A percentile compares a stretch with the other conserved stretches of the same genome.
phyloP scores from a whole-genome alignment of 2,888 invertebrate genomes.

The Standfussiana lucernea region DNA sequence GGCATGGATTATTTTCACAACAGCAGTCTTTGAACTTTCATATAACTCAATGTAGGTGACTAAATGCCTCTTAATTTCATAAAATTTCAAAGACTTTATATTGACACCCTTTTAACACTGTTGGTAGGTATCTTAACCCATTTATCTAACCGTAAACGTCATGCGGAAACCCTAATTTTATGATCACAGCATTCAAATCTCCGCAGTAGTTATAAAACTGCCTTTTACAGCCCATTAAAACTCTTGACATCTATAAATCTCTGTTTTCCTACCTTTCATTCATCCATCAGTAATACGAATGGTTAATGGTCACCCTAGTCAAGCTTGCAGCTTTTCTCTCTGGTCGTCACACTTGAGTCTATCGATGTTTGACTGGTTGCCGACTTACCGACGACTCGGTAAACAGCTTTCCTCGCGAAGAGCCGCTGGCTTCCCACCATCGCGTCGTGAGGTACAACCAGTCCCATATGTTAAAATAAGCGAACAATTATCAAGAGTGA shows the following conservation, averaged over 20 bases:
- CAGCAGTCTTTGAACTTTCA: not conserved
- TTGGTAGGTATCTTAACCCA: not conserved
- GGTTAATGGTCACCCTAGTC: conserved; percentile 64
- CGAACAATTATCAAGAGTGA: conserved; percentile 60
- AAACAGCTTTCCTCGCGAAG: conserved; percentile 71
- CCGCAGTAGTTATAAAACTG: conserved; percentile 26
- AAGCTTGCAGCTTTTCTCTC: conserved; percentile 66
- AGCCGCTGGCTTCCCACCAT: conserved; percentile 59
- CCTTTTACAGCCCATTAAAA: conserved; percentile 39
- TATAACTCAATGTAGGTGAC: not conserved
- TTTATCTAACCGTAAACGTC: conserved; percentile 23
- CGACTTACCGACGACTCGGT: conserved; percentile 48
- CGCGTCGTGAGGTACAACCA: conserved; percentile 32
- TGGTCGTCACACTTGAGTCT: conserved; percentile 64
- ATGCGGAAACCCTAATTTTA: conserved; percentile 29
- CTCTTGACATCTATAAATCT: conserved; percentile 33
- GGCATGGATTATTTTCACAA: not conserved
- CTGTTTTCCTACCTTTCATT: conserved; percentile 34
- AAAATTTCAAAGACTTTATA: not conserved
- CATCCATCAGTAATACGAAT: conserved; percentile 24
- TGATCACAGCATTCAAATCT: conserved; percentile 30
- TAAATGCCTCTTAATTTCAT: too few relatives aligned
- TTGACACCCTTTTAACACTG: not conserved
- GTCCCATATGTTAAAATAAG: conserved; percentile 50
- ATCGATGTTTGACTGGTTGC: conserved; percentile 66